Evolutionary conservation across 2,888 invertebrate genomes (phyloP), one percentile per base, ranked within the genome.

Genomic region (Drosophila pseudotalamancana): DNA sequence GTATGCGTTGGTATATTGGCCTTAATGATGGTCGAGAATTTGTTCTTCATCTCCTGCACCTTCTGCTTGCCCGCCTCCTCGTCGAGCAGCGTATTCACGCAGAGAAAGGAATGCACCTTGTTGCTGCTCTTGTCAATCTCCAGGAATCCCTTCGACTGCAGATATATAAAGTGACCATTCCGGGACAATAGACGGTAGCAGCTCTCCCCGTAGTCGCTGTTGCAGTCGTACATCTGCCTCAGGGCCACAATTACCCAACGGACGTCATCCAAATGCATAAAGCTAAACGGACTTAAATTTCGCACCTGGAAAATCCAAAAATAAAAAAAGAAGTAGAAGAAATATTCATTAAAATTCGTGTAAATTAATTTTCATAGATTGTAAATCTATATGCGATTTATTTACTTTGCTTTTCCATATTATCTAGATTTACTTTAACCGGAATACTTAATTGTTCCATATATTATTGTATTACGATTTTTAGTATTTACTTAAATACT

Each of bases 191-290:
- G 92, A 39, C 97, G 93, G 89, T 97, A 97, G 87, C 96, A 97
- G 31, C 97, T 97, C 78, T 95, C 94, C 1, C 97, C 97, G 90
- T 94, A 95, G 74, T 95, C 95, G 88, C 95, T 95, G 57, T 95
- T 95, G 82, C 94, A 94, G 90, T 96, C 96, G 91, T 97, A 97
- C 97, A 97, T 97, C 92, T 97, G 96, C 72, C 96, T 92, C 50
- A 97, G 92, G 0, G 97, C 97, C 88, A 97, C 95, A 89, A 97
- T 95, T 0, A 97, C 96, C 96, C 96, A 97, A 83, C 96, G 94
- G 1, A 96, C 96, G 92, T 98, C 97, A 76, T 97, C 97, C 89
- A 94, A 94, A 90, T 97, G 97, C 95, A 98, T 97, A 89, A 96
- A 97, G 54, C 95, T 94, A 91, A 98, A 98, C 6, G 97, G 97